Evolutionary conservation across 1,140 invertebrate genomes (phyloP), one percentile per base, ranked within the genome.

Genomic region (Limonius californicus): DNA sequence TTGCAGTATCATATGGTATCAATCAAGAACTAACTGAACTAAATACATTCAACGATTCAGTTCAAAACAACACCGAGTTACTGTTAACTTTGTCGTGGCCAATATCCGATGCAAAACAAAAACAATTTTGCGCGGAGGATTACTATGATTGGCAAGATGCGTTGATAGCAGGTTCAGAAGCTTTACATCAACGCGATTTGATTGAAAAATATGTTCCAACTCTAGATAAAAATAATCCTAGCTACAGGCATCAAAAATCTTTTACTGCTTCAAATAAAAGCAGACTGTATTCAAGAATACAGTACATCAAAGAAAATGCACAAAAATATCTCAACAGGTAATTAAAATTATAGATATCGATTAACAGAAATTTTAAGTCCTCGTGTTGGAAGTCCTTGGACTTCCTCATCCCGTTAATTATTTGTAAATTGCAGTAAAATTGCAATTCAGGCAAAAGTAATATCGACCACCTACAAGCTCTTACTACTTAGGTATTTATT

Each of bases 211-310:
- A 53, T 39, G 57, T 59, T 0, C 73, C 69, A 15, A 74, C 81
- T 0, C 69, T 85, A 30, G 77, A 78, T 0, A 70, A 76, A 0
- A 78, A 85, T 39, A 85, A 84, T 3, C 87, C 89, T 0, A 84
- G 86, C 14, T 84, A 80, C 32, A 80, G 84, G 27, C 89, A 90
- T 57, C 89, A 89, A 69, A 79, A 82, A 23, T 85, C 87, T 0
- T 78, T 88, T 0, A 83, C 81, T 54, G 88, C 85, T 0, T 80
- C 80, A 15, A 70, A 76, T 0, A 77, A 78, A 20, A 83, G 87
- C 0, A 81, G 82, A 12, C 77, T 81, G 11, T 63, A 89, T 23
- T 83, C 88, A 0, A 76, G 84, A 1, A 75, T 81, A 0, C 89
- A 85, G 2, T 84, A 85, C 61, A 82, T 83, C 0, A 82, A 85